Conservation (phyloP, 2,113 vertebrate genomes). For the Paedocypris sp. region DNA sequence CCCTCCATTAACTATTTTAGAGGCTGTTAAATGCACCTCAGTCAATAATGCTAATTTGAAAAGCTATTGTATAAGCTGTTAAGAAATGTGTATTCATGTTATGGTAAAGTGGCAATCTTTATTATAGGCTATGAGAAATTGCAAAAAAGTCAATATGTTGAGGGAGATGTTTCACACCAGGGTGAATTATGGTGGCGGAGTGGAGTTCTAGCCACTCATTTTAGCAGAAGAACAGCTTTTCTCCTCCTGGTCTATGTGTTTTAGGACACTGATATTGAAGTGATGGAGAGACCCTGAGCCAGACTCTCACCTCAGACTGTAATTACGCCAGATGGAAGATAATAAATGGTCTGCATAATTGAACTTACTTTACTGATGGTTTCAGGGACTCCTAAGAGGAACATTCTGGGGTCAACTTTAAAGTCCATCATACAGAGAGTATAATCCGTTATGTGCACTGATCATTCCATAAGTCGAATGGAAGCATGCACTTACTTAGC, state of each 20-base stretch:
- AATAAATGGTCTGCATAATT: slow-evolving; percentile 83
- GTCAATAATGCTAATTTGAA: slow-evolving; percentile 84
- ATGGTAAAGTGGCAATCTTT: slow-evolving; percentile 80
- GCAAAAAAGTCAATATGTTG: slow-evolving; percentile 71
- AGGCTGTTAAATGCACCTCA: slow-evolving; percentile 82
- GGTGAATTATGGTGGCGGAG: slow-evolving; percentile 82
- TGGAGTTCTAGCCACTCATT: slow-evolving; percentile 78
- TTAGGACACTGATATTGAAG: slow-evolving; percentile 86
- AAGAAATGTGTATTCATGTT: slow-evolving; percentile 86
- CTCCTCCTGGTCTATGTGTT: slow-evolving; percentile 77
- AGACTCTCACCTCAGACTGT: slow-evolving; percentile 71
- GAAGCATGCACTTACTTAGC: neutral
- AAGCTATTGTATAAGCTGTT: slow-evolving; percentile 71
- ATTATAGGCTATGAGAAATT: slow-evolving; percentile 72
- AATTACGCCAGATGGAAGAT: slow-evolving; percentile 68
- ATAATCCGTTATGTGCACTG: slow-evolving; percentile 43
- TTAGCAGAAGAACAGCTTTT: slow-evolving; percentile 76
- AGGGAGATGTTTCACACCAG: slow-evolving; percentile 73
- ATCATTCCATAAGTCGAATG: slow-evolving; percentile 55
- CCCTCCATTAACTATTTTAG: slow-evolving; percentile 97
- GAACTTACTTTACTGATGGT: slow-evolving; percentile 70
- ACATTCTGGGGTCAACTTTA: slow-evolving; percentile 50
- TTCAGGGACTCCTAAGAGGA: slow-evolving; percentile 50
- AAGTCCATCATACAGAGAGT: slow-evolving; percentile 49
- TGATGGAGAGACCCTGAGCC: slow-evolving; percentile 79